Evolutionary conservation across 2,888 invertebrate species (phyloP), one percentile per base, ranked within the genome.

Genomic region (Orthosia gothica): DNA sequence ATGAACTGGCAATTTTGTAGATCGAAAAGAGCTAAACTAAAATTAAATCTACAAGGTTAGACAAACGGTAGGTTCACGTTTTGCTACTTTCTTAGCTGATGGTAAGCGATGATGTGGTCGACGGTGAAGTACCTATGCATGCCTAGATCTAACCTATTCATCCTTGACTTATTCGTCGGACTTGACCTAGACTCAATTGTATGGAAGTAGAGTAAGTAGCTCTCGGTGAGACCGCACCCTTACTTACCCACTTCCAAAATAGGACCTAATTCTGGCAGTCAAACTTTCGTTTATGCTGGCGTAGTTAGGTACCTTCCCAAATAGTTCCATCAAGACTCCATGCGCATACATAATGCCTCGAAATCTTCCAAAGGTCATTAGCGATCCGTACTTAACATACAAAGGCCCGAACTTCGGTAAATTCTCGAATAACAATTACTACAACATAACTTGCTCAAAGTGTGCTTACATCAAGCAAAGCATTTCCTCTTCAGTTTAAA

Each of bases 401-500:
- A 81, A 81, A 77, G 57, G 4, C 59, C n/a, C 1, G 45, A 73
- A 81, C 70, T 81, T 74, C 0, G 32, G 20, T 72, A 61, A 62
- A 61, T 74, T 77, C 32, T 50, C 23, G 52, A 49, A 70, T 81
- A 81, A n/a, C n/a, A n/a, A 82, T 82, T 79, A 79, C 64, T 73
- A 65, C 40, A 63, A 64, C 45, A 64, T 40, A 74, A 78, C 67
- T 70, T 64, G 40, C 58, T 64, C 52, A 65, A 70, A 71, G 64
- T 70, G 15, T 45, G 62, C 67, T 55, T 74, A 68, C 67, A 82
- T 82, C 52, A 74, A 59, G 57, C 72, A 63, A 73, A 81, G 57
- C 68, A 64, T 69, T 81, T 61, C 66, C 74, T 64, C 75, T 71
- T 69, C 65, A 80, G 79, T 79, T 79, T 77, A 70, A 72, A 87